Evolutionary conservation across 2,113 vertebrate genomes (phyloP).

Genomic region (Nothocercus nigrocapillus): DNA sequence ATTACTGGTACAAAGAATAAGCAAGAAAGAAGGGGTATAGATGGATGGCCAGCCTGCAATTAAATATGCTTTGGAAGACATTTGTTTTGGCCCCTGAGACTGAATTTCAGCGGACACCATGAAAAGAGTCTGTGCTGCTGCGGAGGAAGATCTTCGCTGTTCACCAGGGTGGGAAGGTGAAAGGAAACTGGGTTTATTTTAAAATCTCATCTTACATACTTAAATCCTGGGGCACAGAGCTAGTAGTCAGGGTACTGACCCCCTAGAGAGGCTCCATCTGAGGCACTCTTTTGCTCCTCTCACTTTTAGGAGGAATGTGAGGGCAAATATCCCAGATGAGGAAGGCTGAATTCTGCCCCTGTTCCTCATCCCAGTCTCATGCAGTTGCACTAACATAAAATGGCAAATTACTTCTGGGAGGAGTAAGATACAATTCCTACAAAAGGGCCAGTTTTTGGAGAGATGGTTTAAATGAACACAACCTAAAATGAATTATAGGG

Average conservation of each 20-base stretch:
- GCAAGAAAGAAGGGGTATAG: neutral
- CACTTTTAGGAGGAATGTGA: neutral
- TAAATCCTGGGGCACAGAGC: neutral
- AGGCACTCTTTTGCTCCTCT: accelerated
- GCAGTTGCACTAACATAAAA: neutral
- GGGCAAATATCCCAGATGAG: accelerated
- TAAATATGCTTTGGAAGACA: neutral
- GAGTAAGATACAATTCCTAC: neutral
- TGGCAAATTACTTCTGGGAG: neutral
- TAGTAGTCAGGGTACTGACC: neutral
- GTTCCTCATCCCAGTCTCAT: neutral
- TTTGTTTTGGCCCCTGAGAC: neutral
- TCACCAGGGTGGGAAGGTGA: neutral
- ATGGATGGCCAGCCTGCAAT: neutral
- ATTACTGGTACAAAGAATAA: neutral
- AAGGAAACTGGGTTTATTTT: neutral
- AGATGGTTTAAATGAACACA: accelerated
- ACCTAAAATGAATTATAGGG: accelerated
- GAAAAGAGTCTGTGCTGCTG: neutral
- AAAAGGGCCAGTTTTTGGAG: neutral
- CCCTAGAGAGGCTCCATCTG: neutral
- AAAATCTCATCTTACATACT: neutral
- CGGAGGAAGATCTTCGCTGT: neutral
- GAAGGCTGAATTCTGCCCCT: neutral
- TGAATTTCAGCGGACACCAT: neutral